Base-by-base conservation (phyloP, 2,888 invertebrate genomes). In the Hypsopygia costalis region DNA sequence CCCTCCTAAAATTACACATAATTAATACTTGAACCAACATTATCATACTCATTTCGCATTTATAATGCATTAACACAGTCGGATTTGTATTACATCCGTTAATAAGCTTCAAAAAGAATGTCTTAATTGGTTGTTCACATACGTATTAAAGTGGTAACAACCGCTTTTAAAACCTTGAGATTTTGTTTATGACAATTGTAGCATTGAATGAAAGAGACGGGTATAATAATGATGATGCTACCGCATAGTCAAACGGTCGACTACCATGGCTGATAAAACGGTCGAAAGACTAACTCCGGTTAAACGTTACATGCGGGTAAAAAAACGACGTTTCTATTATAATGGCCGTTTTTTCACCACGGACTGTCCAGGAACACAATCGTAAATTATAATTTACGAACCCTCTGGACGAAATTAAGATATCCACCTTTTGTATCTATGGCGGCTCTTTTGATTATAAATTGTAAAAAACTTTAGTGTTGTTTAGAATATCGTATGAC, bases 331-430 rank as follows among this genome's bases (percentile, higher is more conserved):
- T 76, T 63, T 88, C 88, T 88, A 88, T 88, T 86, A 87, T 69
- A 71, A 73, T 61, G 65, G 51, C 63, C 70, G 63, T 67, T 85
- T 86, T n/a, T 87, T 87, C 79, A 71, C 66, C 52, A 47, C 55
- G 53, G 57, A 53, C 66, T 62, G 68, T 58, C 76, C 71, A 77
- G 65, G 58, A 77, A 69, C 63, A 71, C 73, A 75, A 79, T 78
- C 81, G 77, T 87, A 87, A 86, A 86, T 85, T 87, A 87, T 87
- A 86, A 86, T 86, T 86, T 85, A 83, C 74, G 71, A 71, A 70
- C 70, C 65, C 52, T 51, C 64, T 74, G 71, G 68, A 66, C 67
- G 62, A 75, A 88, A 88, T 88, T 82, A 80, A 88, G 88, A 83
- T 82, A 87, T 88, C 85, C 64, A 69, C 55, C 59, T 55, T 66